Base-by-base conservation (phyloP, 2,113 vertebrate species). In the Hoplias malabaricus region DNA sequence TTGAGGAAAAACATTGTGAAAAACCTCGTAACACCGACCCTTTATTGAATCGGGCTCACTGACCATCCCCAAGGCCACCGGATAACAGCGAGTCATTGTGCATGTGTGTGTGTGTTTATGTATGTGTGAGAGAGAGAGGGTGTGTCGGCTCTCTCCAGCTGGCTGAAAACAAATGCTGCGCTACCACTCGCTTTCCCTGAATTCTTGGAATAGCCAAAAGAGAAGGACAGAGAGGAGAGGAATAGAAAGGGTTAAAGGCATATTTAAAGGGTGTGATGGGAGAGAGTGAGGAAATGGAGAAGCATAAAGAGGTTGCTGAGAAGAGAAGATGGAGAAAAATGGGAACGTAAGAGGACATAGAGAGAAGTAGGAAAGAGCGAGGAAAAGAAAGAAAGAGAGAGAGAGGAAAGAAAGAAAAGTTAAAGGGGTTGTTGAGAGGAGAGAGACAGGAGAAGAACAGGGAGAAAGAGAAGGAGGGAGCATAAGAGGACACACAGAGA, bases 121-220 rank as follows among this genome's bases (percentile, higher is more conserved):
- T 3, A 40, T n/a, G 25, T 23, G 56, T 38, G 72, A 57, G 57
- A 1, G 48, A 1, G 25, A 6, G 19, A 19, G 43, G 31, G 50
- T 48, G 13, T 46, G 42, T 25, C 54, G 13, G 36, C 36, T 14
- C 57, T 25, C 56, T 80, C 71, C 74, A 80, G 80, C 78, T 69
- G 67, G 65, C 57, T n/a, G 4, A 54, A 75, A 78, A 65, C 61
- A 75, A 31, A 61, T 76, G 33, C 63, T 38, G 23, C 21, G 59
- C 73, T 79, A 50, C 63, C 50, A 50, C 69, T 65, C 72, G 57
- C 34, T 76, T 69, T 36, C 1, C 59, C 78, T 25, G 36, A 76
- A 84, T 82, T 80, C 77, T 77, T 80, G 74, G 77, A 80, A 82
- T 82, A 80, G 59, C 48, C 25, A 27, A n/a, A 66, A 59, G 53